Percentiles rank a stretch among this genome's conserved stretches.
These are phyloP conservation scores for Ladona fulva DNA, from an alignment of 1,140 invertebrate species.

Conservation along the genomic window DNA sequence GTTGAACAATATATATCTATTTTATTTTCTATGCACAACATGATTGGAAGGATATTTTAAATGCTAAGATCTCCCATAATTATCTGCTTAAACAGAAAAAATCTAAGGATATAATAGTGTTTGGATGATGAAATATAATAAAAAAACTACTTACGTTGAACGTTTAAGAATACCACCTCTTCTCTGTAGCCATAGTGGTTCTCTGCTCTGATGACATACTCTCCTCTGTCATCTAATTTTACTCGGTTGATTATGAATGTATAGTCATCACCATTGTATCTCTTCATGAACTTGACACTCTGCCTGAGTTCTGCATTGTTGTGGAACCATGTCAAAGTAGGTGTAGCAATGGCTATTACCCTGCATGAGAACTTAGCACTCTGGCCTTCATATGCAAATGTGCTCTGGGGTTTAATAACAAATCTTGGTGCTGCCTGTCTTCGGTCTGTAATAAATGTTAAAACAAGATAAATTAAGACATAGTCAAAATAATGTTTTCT, in stretches of 20 bases:
- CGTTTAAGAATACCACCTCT: constrained; percentile 94
- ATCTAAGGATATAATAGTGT: no score
- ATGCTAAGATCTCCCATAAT: no score
- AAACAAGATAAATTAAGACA: constrained; percentile 15
- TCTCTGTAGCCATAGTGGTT: constrained; percentile 96
- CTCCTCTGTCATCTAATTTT: constrained; percentile 90
- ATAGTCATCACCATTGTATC: constrained; percentile 91
- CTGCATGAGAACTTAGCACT: constrained; percentile 95
- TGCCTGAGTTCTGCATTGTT: constrained; percentile 90
- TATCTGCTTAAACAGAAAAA: no score
- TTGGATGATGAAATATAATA: background rate
- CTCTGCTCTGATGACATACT: constrained; percentile 94
- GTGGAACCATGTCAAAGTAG: constrained; percentile 91
- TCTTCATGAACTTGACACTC: constrained; percentile 98
- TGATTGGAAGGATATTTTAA: no score
- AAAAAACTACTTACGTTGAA: constrained; percentile 66
- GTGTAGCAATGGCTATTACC: constrained; percentile 87
- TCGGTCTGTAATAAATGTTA: constrained; percentile 56
- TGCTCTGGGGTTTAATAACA: constrained; percentile 90
- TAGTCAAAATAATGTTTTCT: no score
- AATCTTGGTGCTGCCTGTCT: constrained; percentile 95
- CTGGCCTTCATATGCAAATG: constrained; percentile 94
- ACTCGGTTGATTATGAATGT: constrained; percentile 95
- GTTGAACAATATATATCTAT: no score
- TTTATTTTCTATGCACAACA: no score